A percentile compares a stretch with the other conserved stretches of the same genome.
phyloP scores from a whole-genome alignment of 1,140 invertebrate genomes.

The Meteorus sp. region DNA sequence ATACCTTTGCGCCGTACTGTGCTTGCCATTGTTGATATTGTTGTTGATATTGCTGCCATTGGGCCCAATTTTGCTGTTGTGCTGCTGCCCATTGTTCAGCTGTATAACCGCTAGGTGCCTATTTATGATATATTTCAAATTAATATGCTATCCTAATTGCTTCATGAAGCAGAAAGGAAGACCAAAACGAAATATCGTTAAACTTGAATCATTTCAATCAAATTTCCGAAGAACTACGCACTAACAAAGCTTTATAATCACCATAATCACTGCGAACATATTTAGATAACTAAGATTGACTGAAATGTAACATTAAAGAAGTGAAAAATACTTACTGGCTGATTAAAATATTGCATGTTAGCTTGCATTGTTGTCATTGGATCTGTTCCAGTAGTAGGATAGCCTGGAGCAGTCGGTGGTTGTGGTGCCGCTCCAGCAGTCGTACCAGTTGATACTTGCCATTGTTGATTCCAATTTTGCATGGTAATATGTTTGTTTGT shows the following conservation, averaged over 20 bases:
- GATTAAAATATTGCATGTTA: conserved; percentile 59
- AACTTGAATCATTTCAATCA: no score
- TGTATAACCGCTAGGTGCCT: conserved; percentile 66
- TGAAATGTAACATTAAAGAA: neutral
- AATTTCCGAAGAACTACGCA: no score
- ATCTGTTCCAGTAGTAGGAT: conserved; percentile 48
- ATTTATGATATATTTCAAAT: conserved; percentile 25
- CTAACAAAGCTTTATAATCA: no score
- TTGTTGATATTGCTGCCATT: conserved; percentile 83
- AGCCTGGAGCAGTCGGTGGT: conserved; percentile 48
- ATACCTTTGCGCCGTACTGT: conserved; percentile 78
- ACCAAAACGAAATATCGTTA: no score
- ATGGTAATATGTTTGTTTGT: conserved; percentile 35
- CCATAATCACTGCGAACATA: no score
- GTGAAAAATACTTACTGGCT: conserved; percentile 52
- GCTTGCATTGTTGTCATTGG: conserved; percentile 55
- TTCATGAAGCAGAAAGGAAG: no score
- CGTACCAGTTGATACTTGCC: conserved; percentile 52
- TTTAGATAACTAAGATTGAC: neutral
- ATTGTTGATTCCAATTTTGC: conserved; percentile 60
- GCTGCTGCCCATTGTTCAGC: conserved; percentile 70
- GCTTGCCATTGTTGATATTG: conserved; percentile 83
- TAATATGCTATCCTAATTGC: conserved; percentile 13
- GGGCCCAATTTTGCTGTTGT: conserved; percentile 80
- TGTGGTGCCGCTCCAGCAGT: conserved; percentile 49